Conservation (phyloP, 2,113 vertebrate species). For the Cynoglossus semilaevis region DNA sequence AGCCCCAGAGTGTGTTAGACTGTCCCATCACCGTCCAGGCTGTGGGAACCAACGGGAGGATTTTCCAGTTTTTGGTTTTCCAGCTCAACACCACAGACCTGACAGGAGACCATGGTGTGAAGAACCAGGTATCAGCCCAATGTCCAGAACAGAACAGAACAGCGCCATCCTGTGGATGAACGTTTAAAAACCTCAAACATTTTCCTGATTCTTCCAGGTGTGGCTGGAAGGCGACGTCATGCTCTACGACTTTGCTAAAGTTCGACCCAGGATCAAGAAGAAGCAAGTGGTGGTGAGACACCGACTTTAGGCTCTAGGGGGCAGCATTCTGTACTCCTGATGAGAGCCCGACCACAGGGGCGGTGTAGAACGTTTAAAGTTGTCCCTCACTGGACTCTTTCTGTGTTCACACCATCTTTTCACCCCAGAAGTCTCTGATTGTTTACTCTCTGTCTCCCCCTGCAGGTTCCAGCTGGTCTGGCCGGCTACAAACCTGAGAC, state of each 20-base stretch:
- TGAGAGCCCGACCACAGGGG: too few species aligned
- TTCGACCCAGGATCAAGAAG: conserved; percentile 80
- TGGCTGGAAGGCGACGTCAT: conserved; percentile 83
- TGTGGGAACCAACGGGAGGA: conserved; percentile 80
- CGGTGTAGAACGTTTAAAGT: too few species aligned
- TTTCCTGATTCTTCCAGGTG: conserved; percentile 40
- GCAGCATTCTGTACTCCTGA: too few species aligned
- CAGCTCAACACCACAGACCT: conserved; percentile 90
- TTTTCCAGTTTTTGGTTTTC: conserved; percentile 86
- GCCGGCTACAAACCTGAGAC: conserved; percentile 85
- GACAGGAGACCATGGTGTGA: conserved; percentile 74
- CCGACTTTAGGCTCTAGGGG: too few species aligned
- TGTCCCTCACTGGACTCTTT: too few species aligned
- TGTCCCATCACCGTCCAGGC: conserved; percentile 84
- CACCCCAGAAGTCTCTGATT: too few species aligned
- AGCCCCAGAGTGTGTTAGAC: conserved; percentile 75
- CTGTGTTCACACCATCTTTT: too few species aligned
- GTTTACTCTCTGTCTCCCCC: background rate
- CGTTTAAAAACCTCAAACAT: background rate
- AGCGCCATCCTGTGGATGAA: background rate
- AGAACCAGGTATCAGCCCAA: conserved; percentile 85
- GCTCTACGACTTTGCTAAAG: conserved; percentile 82
- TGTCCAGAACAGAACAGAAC: too few species aligned
- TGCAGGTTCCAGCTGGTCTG: conserved; percentile 87
- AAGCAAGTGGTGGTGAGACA: conserved; percentile 80